phyloP scores from a whole-genome alignment of 2,113 vertebrate genomes.

The Orthonyx spaldingii region DNA sequence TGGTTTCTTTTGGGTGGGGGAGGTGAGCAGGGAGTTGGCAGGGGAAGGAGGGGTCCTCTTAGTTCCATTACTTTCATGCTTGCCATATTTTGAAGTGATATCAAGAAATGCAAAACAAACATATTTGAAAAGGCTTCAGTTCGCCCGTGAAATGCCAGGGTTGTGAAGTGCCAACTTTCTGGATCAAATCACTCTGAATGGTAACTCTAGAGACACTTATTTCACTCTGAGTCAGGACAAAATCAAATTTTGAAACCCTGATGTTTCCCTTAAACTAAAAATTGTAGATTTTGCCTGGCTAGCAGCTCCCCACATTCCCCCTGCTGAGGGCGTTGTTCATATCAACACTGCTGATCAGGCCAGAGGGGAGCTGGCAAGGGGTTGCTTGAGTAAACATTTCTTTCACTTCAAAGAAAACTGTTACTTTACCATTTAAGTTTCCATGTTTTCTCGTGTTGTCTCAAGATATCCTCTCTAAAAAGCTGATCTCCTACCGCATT shows the following conservation, averaged over 20 bases:
- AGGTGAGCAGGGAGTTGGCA: rapidly evolving
- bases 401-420: neutral
- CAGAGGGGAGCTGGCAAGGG: neutral
- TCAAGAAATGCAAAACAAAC: neutral
- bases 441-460: neutral
- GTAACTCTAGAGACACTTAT: neutral
- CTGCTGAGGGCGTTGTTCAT: rapidly evolving
- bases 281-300: neutral
- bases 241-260: rapidly evolving
- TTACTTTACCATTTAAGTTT: neutral
- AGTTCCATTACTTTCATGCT: neutral
- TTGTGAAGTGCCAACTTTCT: neutral
- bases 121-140: neutral
- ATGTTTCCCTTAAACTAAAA: neutral
- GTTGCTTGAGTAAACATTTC: neutral
- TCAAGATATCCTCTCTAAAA: neutral
- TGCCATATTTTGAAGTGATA: neutral
- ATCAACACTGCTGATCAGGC: rapidly evolving
- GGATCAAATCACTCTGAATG: neutral
- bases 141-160: neutral
- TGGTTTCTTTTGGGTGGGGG: rapidly evolving
- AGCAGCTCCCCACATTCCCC: rapidly evolving
- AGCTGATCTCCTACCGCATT: neutral
- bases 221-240: neutral
- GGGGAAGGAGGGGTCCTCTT: rapidly evolving